These are phyloP conservation scores for Ganaspis brasiliensis DNA, from an alignment of 2,888 invertebrate genomes.

Conservation along the genomic window DNA sequence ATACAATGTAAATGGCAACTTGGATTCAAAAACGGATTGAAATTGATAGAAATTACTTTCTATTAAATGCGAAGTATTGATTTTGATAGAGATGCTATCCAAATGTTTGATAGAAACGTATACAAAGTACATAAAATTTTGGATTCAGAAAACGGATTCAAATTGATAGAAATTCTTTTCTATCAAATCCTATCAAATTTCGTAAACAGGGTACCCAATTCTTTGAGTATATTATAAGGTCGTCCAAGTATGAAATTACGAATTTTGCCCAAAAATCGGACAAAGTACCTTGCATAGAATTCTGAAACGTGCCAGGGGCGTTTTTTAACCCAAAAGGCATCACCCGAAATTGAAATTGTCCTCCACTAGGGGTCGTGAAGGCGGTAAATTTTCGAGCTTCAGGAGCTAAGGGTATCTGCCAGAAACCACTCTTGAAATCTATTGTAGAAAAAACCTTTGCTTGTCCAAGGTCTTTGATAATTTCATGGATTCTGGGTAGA, in stretches of 20 bases:
- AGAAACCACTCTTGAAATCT: slow-evolving; percentile 68
- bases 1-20: no score
- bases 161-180: no score
- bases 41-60: no score
- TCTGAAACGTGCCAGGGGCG: not conserved
- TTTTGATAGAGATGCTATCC: no score
- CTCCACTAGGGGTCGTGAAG: slow-evolving; percentile 64
- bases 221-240: slow-evolving; percentile 65
- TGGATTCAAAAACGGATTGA: no score
- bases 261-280: slow-evolving; percentile 55
- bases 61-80: no score
- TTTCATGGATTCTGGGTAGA: slow-evolving; percentile 61
- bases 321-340: slow-evolving; percentile 60
- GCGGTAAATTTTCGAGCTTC: slow-evolving; percentile 60
- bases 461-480: slow-evolving; percentile 63
- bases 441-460: slow-evolving; percentile 67
- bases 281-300: slow-evolving; percentile 47
- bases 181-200: no score
- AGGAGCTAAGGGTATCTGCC: slow-evolving; percentile 68
- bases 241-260: slow-evolving; percentile 67
- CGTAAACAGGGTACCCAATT: no score
- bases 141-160: no score
- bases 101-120: no score
- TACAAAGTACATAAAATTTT: no score
- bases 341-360: slow-evolving; percentile 66